Base-by-base conservation (phyloP, 1,140 invertebrate species). In the Cotesia glomerata region DNA sequence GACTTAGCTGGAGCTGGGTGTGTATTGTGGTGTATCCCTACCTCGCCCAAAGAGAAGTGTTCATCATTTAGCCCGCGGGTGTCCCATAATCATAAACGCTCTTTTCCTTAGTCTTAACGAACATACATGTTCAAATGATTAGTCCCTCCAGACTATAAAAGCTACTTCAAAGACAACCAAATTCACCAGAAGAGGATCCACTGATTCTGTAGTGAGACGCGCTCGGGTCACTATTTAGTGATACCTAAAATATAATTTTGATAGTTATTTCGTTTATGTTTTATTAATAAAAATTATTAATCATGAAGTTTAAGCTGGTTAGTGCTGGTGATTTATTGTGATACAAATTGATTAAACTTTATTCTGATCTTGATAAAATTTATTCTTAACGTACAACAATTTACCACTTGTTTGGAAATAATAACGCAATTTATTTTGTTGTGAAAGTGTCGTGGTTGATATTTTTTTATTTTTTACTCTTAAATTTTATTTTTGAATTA, bases 381-480 rank as follows among this genome's bases (percentile, higher is more conserved):
- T 9, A 39, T 63, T n/a, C 14, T 35, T 7, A 13, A 14, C 11
- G 26, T 59, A 39, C 8, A 69, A 26, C 4, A 70, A 11, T 36
- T 16, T 49, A 5, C 11, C 45, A 49, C 7, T 18, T 5, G n/a
- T 58, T 7, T 5, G 34, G 14, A n/a, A 9, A 26, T 13, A 34
- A 11, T 63, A 4, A 63, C 4, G 14, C 14, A n/a, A 14, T 35
- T 51, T 13, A 16, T 35, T n/a, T 26, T 26, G 5, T 51, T 26
- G 70, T 65, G 63, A 72, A 72, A 72, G 70, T 72, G 70, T 34
- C 35, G 52, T 62, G 58, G 11, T 69, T 56, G 58, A 9, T 49
- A 49, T 66, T 54, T n/a, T 65, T 16, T 58, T 26, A 16, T 54
- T 66, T 32, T 18, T 18, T 66, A 16, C 4, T 14, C 14, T 72